Percentiles rank a stretch among this genome's conserved stretches.
phyloP scores from a whole-genome alignment of 2,113 vertebrate species.

The Taurulus bubalis region DNA sequence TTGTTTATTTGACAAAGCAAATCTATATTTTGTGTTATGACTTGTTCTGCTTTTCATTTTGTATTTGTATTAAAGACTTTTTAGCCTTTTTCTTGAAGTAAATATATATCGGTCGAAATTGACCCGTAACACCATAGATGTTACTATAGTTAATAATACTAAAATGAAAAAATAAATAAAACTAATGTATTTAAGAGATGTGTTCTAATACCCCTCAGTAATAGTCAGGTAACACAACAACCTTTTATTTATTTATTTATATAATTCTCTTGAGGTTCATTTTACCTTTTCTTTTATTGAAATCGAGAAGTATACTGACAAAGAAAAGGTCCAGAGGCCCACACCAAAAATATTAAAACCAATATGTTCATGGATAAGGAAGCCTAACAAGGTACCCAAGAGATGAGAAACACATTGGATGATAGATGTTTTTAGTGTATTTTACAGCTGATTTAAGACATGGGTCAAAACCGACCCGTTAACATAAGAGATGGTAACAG shows the following conservation, averaged over 20 bases:
- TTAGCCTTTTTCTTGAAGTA: slow-evolving; percentile 22
- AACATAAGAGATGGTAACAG: not conserved
- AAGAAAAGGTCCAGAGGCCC: too few species aligned
- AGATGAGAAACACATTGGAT: not conserved
- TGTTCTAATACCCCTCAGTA: too few species aligned
- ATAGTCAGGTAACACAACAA: too few species aligned
- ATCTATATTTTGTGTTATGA: too few species aligned
- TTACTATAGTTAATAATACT: slow-evolving; percentile 13
- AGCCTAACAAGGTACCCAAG: not conserved
- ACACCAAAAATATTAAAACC: not conserved
- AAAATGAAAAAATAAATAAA: too few species aligned
- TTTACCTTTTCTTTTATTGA: too few species aligned
- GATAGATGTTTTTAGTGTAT: not conserved
- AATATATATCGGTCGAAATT: slow-evolving; percentile 6
- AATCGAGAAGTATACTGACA: too few species aligned
- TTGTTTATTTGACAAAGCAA: too few species aligned
- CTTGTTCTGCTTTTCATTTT: too few species aligned
- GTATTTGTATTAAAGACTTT: not conserved
- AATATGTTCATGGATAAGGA: not conserved
- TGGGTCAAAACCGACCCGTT: not conserved
- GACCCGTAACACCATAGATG: not conserved
- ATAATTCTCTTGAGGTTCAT: too few species aligned
- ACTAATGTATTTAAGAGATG: too few species aligned
- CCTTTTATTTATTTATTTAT: too few species aligned
- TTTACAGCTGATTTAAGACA: not conserved